A percentile compares a stretch with the other conserved stretches of the same genome.
Evolutionary conservation across 1,140 invertebrate genomes (phyloP).

Genomic region (Papilio polyxenes): DNA sequence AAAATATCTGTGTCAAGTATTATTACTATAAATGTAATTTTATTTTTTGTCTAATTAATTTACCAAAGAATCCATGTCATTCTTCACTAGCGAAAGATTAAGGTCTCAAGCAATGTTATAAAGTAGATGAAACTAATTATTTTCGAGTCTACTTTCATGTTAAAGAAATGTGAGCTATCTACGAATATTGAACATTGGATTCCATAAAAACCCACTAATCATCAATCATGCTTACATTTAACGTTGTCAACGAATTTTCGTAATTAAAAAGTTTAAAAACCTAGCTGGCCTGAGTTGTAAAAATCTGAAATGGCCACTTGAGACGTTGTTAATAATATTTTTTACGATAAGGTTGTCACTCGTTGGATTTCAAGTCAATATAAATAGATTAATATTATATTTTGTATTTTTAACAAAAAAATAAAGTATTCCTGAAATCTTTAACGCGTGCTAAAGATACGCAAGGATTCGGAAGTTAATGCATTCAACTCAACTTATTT

Average conservation of each 20-base stretch:
- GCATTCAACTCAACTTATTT: no score
- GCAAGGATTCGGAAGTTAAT: no score
- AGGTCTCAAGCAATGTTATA: no score
- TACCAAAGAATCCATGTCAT: no score
- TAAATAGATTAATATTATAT: background rate
- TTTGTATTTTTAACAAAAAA: background rate
- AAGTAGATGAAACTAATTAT: background rate
- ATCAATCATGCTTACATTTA: background rate
- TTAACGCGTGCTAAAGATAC: no score
- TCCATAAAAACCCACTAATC: background rate
- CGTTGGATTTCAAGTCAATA: background rate
- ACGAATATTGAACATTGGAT: no score
- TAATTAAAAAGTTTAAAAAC: slow-evolving; percentile 13
- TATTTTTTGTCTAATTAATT: no score
- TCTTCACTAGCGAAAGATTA: no score
- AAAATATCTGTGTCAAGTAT: no score
- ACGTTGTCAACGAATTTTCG: slow-evolving; percentile 3
- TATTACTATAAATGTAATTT: no score
- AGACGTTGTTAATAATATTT: slow-evolving; percentile 18
- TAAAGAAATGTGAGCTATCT: background rate
- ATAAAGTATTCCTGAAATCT: no score
- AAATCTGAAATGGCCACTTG: slow-evolving; percentile 5
- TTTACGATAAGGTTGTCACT: background rate
- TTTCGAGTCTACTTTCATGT: background rate
- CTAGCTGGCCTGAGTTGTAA: background rate